Base-by-base conservation (phyloP, 2,888 invertebrate species). In the Pocota personata region DNA sequence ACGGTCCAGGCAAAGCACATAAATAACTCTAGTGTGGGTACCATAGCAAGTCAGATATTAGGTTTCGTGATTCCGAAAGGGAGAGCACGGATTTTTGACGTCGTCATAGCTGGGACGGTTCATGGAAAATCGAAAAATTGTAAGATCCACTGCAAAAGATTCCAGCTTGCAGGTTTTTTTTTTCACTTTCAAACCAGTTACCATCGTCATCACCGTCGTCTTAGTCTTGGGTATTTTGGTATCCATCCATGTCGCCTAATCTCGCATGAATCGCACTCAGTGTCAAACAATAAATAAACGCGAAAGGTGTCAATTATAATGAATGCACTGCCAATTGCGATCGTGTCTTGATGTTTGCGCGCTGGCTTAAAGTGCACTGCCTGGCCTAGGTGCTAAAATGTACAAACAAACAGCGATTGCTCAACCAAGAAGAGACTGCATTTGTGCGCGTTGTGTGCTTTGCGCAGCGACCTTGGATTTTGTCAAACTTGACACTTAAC, bases 261-360 rank as follows among this genome's bases (percentile, higher is more conserved):
- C 87, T 78, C 62, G 73, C 77, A 66, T 78, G 80, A 73, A 82
- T 87, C 87, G 78, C 78, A 78, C 78, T 87, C 87, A 87, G 72
- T 82, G 87, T 87, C 87, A 87, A 80, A 87, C 87, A 87, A 87
- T 87, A 87, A 87, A 87, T 87, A 87, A 87, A 87, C 82, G 82
- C 82, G 87, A 87, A 87, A 87, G 87, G 82, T 87, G 87, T 87
- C 87, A 87, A 87, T 87, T 87, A 87, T 87, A 87, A 87, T 87
- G 87, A 87, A 87, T 87, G 87, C 87, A 87, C 87, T 87, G 87
- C 87, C 87, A 87, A 87, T 87, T 87, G 82, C 82, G 82, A 82
- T 87, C 87, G 82, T 82, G 82, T 82, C 87, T 69, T 64, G 57
- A 62, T 67, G 72, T 62, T 69, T 30, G 32, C 48, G 8, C n/a